Conservation (phyloP, 1,140 invertebrate genomes). For the Mizuhopecten yessoensis region DNA sequence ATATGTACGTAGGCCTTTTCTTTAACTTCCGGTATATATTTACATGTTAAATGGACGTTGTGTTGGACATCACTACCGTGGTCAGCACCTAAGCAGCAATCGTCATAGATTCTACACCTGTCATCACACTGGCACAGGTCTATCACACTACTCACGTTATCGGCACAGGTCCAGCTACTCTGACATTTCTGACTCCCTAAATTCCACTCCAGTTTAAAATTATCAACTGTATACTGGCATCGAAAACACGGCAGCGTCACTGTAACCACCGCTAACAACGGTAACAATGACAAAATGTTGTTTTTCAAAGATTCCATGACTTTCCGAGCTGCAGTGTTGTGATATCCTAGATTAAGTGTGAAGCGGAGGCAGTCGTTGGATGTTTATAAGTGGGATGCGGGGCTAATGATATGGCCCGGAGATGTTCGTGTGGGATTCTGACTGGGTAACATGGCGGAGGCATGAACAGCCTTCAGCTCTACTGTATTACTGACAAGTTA, state of each 20-base stretch:
- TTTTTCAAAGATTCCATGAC: background rate
- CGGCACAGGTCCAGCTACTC: background rate
- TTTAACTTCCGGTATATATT: conserved; percentile 54
- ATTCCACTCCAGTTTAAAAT: background rate
- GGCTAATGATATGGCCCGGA: background rate
- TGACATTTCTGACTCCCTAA: background rate
- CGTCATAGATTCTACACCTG: conserved; percentile 43
- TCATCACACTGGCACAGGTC: conserved; percentile 53
- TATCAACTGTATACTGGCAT: conserved; percentile 11
- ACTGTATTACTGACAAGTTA: background rate
- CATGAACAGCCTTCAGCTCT: background rate
- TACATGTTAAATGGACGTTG: conserved; percentile 41
- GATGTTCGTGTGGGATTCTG: background rate
- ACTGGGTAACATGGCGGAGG: background rate
- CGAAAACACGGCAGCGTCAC: background rate
- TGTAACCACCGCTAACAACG: no score
- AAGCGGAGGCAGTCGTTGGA: background rate
- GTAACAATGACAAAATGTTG: background rate
- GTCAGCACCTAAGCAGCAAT: conserved; percentile 51
- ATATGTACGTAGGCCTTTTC: conserved; percentile 49
- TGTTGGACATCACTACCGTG: background rate
- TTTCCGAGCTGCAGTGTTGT: background rate
- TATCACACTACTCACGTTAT: background rate
- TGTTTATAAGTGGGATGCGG: background rate
- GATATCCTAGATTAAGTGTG: background rate